Evolutionary conservation across 2,888 invertebrate genomes (phyloP), one percentile per base, ranked within the genome.

Genomic region (Alcis repandata): DNA sequence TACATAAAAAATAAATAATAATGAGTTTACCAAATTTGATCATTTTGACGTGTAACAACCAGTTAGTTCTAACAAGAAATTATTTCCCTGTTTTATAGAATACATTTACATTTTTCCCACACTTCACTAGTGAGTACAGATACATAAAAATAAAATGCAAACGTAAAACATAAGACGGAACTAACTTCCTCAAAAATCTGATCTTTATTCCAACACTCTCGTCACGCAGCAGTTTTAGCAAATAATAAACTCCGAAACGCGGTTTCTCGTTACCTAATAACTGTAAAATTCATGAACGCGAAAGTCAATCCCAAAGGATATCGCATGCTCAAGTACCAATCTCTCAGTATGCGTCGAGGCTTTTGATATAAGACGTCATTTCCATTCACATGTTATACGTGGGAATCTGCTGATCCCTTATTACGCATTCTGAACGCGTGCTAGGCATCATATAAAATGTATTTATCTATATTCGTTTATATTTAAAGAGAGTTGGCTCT

Each of bases 331-430:
- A 66, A 63, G 66, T 68, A 58, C 59, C 61, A 52, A 48, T 59
- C 63, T 66, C 68, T 65, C 67, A 67, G 70, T 68, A 73, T 72
- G 75, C 73, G 74, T 73, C 66, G 70, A 74, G 73, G 68, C 73
- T 76, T 77, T 78, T 77, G 75, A 81, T 79, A 82, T 81, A 82
- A 80, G 76, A 77, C 76, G 75, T 78, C 79, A 78, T 82, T 83
- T 77, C 78, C 77, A 80, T 82, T 81, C 79, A 74, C 78, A 76
- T 74, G 72, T 72, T 77, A 77, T 74, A 80, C 80, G 78, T 78
- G 79, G 71, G 78, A 76, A 74, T 75, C 71, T 71, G 68, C 72
- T 78, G 76, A 78, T 78, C 75, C 78, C 76, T 73, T 73, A 78
- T 82, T 79, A 72, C 70, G 74, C 78, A 82, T 82, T 82, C 83